phyloP scores from a whole-genome alignment of 2,797 vertebrate genomes.

The Scyliorhinus canicula region DNA sequence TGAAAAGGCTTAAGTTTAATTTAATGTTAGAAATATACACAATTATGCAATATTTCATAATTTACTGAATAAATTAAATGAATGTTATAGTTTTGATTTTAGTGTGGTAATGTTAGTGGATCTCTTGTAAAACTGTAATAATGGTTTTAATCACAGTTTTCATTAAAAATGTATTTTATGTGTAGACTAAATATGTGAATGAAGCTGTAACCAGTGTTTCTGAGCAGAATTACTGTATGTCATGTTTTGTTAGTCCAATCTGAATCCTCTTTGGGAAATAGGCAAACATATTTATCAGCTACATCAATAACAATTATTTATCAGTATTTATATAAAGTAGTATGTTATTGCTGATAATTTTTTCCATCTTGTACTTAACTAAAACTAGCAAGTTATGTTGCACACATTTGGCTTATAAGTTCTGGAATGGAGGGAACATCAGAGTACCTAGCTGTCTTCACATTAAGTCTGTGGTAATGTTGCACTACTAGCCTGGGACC shows the following conservation, averaged over 20 bases:
- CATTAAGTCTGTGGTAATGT: background rate
- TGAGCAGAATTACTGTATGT: background rate
- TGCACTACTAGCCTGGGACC: background rate
- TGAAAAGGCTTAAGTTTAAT: background rate
- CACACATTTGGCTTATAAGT: background rate
- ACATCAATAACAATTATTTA: background rate
- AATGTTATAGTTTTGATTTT: background rate
- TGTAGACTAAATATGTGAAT: background rate
- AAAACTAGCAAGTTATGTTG: background rate
- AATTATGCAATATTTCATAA: background rate
- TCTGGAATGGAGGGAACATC: background rate
- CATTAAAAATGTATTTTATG: background rate
- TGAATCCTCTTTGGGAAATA: background rate
- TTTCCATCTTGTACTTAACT: background rate
- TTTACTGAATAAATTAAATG: background rate
- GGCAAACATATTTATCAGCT: background rate
- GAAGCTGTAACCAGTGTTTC: background rate
- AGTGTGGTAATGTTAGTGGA: background rate
- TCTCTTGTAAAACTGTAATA: background rate
- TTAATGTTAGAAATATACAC: background rate
- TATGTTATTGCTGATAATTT: background rate
- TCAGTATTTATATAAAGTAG: background rate
- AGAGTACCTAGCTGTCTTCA: background rate
- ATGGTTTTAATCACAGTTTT: background rate
- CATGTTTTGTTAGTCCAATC: background rate